These are phyloP conservation scores for Blastomussa wellsi DNA, from an alignment of 92 coral and sea anemone species.

Conservation along the genomic window DNA sequence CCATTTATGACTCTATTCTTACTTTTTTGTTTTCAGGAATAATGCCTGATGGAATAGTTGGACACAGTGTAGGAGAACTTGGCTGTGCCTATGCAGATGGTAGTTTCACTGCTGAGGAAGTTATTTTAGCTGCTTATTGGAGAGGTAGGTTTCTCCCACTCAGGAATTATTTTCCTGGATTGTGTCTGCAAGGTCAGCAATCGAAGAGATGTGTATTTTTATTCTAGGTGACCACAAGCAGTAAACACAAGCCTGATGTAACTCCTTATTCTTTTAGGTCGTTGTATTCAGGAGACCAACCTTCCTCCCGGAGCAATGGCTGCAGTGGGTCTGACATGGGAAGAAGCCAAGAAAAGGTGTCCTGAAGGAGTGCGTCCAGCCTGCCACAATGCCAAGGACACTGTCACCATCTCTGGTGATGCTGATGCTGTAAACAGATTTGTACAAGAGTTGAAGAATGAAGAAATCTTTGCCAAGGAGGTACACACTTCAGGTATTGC, in stretches of 20 bases:
- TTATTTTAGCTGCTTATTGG: constrained; percentile 84
- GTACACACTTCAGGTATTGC: constrained; percentile 86
- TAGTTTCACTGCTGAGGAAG: constrained; percentile 79
- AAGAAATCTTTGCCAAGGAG: constrained; percentile 80
- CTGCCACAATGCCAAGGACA: constrained; percentile 81
- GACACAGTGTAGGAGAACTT: constrained; percentile 88
- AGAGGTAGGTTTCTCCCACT: constrained; percentile 51
- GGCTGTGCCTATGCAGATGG: constrained; percentile 92
- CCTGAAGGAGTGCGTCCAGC: constrained; percentile 82
- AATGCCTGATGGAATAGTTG: constrained; percentile 82
- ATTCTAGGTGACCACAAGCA: no score
- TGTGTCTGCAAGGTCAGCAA: no score
- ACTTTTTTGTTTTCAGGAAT: constrained; percentile 48
- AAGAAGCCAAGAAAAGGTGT: constrained; percentile 76
- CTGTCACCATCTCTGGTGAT: constrained; percentile 89
- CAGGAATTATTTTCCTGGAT: background rate
- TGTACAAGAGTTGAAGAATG: constrained; percentile 72
- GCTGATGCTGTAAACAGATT: constrained; percentile 63
- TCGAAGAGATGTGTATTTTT: no score
- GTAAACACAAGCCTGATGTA: no score
- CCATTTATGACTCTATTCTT: background rate
- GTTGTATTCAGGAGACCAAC: constrained; percentile 77
- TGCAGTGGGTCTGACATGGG: constrained; percentile 88
- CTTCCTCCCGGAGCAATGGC: constrained; percentile 87
- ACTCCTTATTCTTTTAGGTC: constrained; percentile 45